These are phyloP conservation scores for Hyposmocoma kahamanoa DNA, from an alignment of 1,140 invertebrate species.

Conservation along the genomic window DNA sequence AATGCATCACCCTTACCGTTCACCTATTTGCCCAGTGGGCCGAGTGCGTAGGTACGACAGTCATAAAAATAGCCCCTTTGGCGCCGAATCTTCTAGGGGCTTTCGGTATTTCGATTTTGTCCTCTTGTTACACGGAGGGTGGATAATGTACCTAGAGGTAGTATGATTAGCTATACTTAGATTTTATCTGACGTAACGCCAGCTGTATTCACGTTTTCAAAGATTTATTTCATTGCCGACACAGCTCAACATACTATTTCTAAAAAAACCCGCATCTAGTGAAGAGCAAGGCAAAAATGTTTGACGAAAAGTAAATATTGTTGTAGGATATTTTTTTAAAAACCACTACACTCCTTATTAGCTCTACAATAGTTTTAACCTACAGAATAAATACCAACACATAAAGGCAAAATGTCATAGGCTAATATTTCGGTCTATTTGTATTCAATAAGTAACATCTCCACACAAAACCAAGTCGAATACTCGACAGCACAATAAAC, in stretches of 20 bases:
- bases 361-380: no score
- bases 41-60: conserved; percentile 60
- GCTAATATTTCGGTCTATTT: no score
- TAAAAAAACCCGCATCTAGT: no score
- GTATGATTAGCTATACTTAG: conserved; percentile 26
- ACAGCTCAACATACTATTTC: no score
- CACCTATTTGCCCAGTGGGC: conserved; percentile 62
- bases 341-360: no score
- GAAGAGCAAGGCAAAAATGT: no score
- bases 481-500: conserved; percentile 23
- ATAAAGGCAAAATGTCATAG: no score
- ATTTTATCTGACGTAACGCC: background rate
- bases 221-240: no score
- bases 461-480: conserved; percentile 27
- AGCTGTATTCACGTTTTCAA: background rate
- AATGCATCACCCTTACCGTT: conserved; percentile 35
- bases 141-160: conserved; percentile 23
- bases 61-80: conserved; percentile 72
- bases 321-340: no score
- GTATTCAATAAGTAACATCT: conserved; percentile 2
- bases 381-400: no score
- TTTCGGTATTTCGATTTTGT: conserved; percentile 55
- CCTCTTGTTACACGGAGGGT: conserved; percentile 48
- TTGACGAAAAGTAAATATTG: no score
- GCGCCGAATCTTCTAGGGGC: conserved; percentile 64